phyloP scores from a whole-genome alignment of 2,888 invertebrate genomes.

The Cryptocephalus moraei region DNA sequence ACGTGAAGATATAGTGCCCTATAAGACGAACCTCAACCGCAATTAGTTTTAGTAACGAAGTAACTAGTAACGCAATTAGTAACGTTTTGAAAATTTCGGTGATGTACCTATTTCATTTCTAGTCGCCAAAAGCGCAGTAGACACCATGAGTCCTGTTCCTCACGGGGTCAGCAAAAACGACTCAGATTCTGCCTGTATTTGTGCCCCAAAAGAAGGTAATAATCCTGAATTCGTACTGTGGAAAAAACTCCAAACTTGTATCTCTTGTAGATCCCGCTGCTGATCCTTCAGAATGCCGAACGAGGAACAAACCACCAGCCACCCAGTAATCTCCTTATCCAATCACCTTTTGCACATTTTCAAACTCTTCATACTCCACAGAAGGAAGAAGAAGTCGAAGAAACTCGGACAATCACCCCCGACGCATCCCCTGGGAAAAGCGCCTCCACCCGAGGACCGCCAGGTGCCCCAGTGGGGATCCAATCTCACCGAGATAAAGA shows the following conservation, averaged over 20 bases:
- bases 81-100: no score
- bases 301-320: conserved; percentile 3
- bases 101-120: not conserved
- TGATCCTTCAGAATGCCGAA: not conserved
- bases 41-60: no score
- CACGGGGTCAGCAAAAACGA: conserved; percentile 5
- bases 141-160: conserved; percentile 11
- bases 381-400: conserved; percentile 9
- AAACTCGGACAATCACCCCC: conserved; percentile 21
- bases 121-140: conserved; percentile 17
- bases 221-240: no score
- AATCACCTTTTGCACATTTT: not conserved
- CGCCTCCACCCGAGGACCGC: conserved; percentile 20
- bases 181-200: conserved; percentile 6
- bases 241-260: not conserved
- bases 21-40: no score
- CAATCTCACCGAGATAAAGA: conserved; percentile 29
- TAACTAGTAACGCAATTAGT: no score
- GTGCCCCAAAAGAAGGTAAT: conserved; percentile 8
- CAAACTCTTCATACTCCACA: not conserved
- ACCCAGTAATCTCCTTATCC: not conserved
- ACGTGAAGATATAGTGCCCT: no score
- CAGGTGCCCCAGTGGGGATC: conserved; percentile 34
- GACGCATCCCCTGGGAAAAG: conserved; percentile 21
- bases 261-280: not conserved